A percentile compares a stretch with the other conserved stretches of the same genome.
phyloP scores from a whole-genome alignment of 2,797 vertebrate species.

The Harpagifer antarcticus region DNA sequence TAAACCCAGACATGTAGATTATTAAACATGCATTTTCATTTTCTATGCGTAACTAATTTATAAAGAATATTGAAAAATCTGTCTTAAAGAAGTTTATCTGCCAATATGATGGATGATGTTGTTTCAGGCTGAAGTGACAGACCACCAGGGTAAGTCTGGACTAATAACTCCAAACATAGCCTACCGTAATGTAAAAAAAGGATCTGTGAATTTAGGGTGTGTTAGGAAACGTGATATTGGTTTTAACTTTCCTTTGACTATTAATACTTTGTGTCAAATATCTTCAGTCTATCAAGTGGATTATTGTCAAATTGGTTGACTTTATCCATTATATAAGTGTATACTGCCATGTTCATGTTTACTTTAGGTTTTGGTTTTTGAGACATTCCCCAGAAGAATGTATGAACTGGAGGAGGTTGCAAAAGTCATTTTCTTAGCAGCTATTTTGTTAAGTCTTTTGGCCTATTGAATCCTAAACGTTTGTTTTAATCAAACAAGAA shows the following conservation, averaged over 20 bases:
- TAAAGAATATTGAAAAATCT: not conserved
- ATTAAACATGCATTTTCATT: not conserved
- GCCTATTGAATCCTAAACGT: too few relatives aligned
- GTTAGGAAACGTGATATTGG: constrained; percentile 1
- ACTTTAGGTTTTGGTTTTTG: not conserved
- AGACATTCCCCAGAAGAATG: not conserved
- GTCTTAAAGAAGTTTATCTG: not conserved
- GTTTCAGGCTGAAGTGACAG: constrained; percentile 22
- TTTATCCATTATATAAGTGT: not conserved
- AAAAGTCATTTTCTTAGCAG: too few relatives aligned
- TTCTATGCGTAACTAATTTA: not conserved
- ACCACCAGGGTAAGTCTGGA: not conserved
- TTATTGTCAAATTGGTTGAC: not conserved
- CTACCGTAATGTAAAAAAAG: not conserved
- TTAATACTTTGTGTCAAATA: not conserved
- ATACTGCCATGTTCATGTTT: not conserved
- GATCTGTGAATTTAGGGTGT: constrained; percentile 8
- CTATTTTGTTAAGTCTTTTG: too few relatives aligned
- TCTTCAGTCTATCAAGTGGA: not conserved
- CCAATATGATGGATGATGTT: constrained; percentile 29
- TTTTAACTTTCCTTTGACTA: constrained; percentile 9
- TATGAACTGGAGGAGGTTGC: not conserved
- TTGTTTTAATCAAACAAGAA: not conserved
- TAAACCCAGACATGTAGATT: not conserved
- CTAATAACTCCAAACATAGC: constrained; percentile 18